Evolutionary conservation across 1,140 invertebrate genomes (phyloP), one percentile per base, ranked within the genome.

Genomic region (Zelostemma sp.): DNA sequence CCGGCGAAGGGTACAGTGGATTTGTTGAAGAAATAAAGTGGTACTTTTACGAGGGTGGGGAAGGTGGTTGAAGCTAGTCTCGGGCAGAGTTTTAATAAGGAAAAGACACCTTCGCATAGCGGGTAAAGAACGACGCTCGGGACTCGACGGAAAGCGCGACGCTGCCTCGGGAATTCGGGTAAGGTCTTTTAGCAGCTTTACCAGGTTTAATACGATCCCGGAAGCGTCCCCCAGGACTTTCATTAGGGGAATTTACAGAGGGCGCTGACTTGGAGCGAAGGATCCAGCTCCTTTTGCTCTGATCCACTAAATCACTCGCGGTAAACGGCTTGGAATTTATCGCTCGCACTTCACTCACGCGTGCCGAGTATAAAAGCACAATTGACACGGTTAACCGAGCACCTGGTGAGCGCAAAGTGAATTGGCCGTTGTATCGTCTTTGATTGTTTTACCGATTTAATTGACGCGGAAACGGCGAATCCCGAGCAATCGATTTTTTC

Each of bases 171-270:
- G 62, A 73, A 28, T 58, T 67, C 62, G 51, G 48, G 33, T 49
- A 50, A 72, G 68, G 73, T 79, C 73, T 73, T 77, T 77, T 77
- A 77, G 72, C 72, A 76, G 76, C 73, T 78, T 79, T 75, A 8
- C 72, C 73, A 76, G 77, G 74, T 78, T 82, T 81, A 82, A 82
- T 81, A 82, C 79, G 77, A 80, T 80, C 76, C 72, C 73, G 63
- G 62, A 68, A 75, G 76, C 71, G 72, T 80, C 75, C 78, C 78
- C 74, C 64, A 72, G 77, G 79, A 81, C 79, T 82, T 82, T 82
- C 80, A 82, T 82, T 82, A 82, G 78, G 78, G 73, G 77, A 80
- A 81, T 82, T 81, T 82, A 82, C 78, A 80, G 75, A 73, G 76
- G 72, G 69, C 76, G 70, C 56, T 66, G 55, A 61, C 60, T 70